A percentile compares a stretch with the other conserved stretches of the same genome.
Evolutionary conservation across 2,113 vertebrate species (phyloP).

Genomic region (Esox niger): DNA sequence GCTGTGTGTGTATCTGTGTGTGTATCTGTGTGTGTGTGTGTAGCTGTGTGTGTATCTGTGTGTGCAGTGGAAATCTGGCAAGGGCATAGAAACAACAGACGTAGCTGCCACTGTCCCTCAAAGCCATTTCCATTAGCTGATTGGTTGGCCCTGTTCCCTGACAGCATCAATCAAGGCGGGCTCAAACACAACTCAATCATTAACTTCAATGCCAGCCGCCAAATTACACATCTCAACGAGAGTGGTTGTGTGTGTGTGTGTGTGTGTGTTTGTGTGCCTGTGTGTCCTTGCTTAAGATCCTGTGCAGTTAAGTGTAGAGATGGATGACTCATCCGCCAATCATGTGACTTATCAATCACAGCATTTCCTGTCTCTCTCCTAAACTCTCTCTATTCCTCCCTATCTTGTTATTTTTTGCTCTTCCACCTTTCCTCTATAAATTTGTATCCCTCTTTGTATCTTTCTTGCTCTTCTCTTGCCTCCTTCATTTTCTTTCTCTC

Average conservation of each 20-base stretch:
- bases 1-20: no score
- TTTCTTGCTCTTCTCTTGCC: slow-evolving; percentile 21
- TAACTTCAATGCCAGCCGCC: slow-evolving; percentile 64
- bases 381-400: background rate
- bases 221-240: slow-evolving; percentile 64
- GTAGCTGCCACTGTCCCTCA: slow-evolving; percentile 45
- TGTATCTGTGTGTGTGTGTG: no score
- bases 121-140: slow-evolving; percentile 45
- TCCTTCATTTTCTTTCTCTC: background rate
- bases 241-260: slow-evolving; percentile 16
- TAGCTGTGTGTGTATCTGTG: no score
- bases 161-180: slow-evolving; percentile 17
- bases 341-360: slow-evolving; percentile 83
- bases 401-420: background rate
- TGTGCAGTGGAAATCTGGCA: no score
- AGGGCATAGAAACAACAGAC: slow-evolving; percentile 47
- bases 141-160: slow-evolving; percentile 32
- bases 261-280: background rate
- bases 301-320: slow-evolving; percentile 73
- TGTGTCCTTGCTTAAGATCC: slow-evolving; percentile 39
- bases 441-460: background rate
- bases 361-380: slow-evolving; percentile 51
- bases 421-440: background rate
- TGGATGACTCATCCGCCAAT: slow-evolving; percentile 80
- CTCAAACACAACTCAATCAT: slow-evolving; percentile 59